Conservation (phyloP, 2,797 vertebrate species). For the Tamandua tetradactyla region DNA sequence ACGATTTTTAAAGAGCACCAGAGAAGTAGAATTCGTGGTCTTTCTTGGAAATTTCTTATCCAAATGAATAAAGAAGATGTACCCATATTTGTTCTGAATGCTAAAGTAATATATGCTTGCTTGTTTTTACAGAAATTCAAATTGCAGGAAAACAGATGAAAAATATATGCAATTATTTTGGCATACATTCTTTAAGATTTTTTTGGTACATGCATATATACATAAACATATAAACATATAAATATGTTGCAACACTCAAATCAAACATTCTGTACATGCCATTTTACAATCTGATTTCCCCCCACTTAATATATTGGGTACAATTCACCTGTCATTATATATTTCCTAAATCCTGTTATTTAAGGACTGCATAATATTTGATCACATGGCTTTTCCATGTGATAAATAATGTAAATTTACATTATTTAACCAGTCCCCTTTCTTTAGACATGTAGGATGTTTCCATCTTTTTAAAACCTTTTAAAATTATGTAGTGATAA, state of each 20-base stretch:
- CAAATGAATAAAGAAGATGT: constrained; percentile 6
- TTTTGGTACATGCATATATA: neutral
- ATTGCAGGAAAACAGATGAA: neutral
- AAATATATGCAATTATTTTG: constrained; percentile 10
- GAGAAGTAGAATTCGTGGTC: neutral
- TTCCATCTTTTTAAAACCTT: neutral
- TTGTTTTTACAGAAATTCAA: neutral
- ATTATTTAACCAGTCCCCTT: neutral
- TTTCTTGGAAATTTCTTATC: neutral
- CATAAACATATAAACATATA: neutral
- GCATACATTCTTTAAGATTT: neutral
- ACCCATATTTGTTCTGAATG: neutral
- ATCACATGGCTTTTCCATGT: neutral
- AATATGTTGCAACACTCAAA: neutral
- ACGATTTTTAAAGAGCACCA: neutral
- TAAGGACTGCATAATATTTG: neutral
- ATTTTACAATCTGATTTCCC: neutral
- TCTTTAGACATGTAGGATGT: neutral
- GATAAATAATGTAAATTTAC: no score
- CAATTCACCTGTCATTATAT: neutral
- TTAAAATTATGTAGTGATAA: neutral
- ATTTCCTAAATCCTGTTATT: neutral
- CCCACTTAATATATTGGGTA: neutral
- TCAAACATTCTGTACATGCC: neutral
- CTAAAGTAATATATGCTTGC: neutral